Conservation (phyloP, 2,797 vertebrate species). For the Amniataba percoides region DNA sequence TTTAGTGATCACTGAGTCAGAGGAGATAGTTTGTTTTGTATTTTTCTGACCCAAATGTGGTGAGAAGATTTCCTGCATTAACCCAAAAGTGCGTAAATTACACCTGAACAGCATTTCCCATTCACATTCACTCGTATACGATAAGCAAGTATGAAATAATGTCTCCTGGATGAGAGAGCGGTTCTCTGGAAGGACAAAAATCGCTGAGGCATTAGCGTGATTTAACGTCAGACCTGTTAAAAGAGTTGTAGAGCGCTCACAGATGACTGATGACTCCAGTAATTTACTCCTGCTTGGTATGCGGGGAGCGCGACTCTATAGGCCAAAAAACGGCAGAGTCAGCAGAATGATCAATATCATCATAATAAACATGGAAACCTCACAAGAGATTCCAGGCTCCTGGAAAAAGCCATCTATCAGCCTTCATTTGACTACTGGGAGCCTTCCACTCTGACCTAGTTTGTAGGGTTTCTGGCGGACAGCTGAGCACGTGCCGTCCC, state of each 20-base stretch:
- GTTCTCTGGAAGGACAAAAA: constrained; percentile 34
- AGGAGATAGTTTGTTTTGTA: not conserved
- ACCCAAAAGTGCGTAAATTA: not conserved
- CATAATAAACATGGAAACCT: constrained; percentile 71
- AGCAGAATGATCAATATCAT: constrained; percentile 72
- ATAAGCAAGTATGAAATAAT: constrained; percentile 18
- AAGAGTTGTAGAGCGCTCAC: constrained; percentile 42
- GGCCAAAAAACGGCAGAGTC: constrained; percentile 54
- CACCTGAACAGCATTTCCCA: not conserved
- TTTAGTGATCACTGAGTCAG: not conserved
- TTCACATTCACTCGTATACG: constrained; percentile 2
- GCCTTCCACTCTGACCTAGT: constrained; percentile 76
- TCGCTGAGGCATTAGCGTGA: constrained; percentile 41
- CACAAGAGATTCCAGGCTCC: constrained; percentile 55
- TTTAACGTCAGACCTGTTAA: constrained; percentile 55
- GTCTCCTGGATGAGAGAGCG: constrained; percentile 8
- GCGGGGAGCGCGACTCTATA: constrained; percentile 32
- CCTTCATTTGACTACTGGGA: constrained; percentile 71
- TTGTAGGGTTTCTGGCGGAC: constrained; percentile 69
- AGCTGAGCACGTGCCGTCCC: constrained; percentile 57
- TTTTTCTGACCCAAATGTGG: not conserved
- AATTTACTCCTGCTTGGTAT: constrained; percentile 58
- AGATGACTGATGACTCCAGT: constrained; percentile 55
- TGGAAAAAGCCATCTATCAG: constrained; percentile 76
- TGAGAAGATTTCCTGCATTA: not conserved